phyloP scores from a whole-genome alignment of 2,113 vertebrate species.

The Canis aureus region DNA sequence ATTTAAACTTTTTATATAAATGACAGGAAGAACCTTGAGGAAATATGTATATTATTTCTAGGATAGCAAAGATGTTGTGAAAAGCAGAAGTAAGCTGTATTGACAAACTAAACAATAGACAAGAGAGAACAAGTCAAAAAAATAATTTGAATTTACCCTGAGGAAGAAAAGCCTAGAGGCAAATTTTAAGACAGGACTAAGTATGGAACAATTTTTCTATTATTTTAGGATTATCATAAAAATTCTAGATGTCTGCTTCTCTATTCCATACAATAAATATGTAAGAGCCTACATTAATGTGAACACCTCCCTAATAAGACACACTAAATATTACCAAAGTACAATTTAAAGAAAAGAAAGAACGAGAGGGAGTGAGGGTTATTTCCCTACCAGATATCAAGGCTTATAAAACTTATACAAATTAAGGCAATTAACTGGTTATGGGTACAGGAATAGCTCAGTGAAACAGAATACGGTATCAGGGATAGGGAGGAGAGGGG shows the following conservation, averaged over 20 bases:
- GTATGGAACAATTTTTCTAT: conserved; percentile 4
- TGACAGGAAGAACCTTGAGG: conserved; percentile 63
- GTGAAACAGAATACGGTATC: neutral
- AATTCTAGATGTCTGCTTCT: neutral
- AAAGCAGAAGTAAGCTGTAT: conserved; percentile 71
- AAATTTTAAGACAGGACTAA: conserved; percentile 73
- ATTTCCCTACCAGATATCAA: neutral
- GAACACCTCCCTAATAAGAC: neutral
- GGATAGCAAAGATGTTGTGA: conserved; percentile 42
- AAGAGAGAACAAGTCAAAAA: conserved; percentile 74
- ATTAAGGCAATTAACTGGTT: neutral
- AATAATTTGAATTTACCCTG: conserved; percentile 75
- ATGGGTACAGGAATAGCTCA: neutral
- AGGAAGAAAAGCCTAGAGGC: conserved; percentile 73
- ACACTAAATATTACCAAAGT: neutral
- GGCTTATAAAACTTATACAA: neutral
- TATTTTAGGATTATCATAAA: neutral
- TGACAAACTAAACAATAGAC: conserved; percentile 69
- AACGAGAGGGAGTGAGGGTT: rapidly evolving
- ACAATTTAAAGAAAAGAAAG: neutral
- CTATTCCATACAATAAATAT: neutral
- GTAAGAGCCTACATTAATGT: neutral
- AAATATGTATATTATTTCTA: conserved; percentile 65
- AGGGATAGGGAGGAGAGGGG: neutral
- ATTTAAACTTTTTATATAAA: conserved; percentile 71